A percentile compares a stretch with the other conserved stretches of the same genome.
phyloP scores from a whole-genome alignment of 2,888 invertebrate genomes.

The Ophonus ardosiacus region DNA sequence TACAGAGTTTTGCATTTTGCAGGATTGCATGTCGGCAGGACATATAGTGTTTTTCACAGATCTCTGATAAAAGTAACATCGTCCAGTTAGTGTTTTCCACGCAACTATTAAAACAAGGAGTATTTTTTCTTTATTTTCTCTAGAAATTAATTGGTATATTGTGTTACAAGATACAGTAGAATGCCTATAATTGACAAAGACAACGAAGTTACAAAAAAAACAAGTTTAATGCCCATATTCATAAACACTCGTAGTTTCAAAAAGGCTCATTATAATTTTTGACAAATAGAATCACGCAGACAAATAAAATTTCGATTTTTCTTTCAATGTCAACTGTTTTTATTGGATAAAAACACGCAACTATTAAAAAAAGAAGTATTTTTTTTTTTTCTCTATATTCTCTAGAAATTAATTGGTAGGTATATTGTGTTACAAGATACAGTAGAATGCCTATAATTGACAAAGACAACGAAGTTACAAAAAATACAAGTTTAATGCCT shows the following conservation, averaged over 20 bases:
- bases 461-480: no score
- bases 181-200: background rate
- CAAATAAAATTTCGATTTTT: no score
- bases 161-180: background rate
- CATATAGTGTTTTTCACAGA: background rate
- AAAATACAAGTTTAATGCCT: no score
- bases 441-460: background rate
- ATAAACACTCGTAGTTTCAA: no score
- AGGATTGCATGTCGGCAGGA: background rate
- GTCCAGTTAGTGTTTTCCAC: background rate
- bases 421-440: background rate
- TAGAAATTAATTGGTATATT: background rate
- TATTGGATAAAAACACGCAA: no score
- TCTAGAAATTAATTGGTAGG: background rate
- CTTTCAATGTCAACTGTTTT: no score
- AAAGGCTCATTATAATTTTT: no score
- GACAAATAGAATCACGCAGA: no score
- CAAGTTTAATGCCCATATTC: no score
- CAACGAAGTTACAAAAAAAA: no score
- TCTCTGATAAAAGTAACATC: background rate
- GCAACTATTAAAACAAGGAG: background rate
- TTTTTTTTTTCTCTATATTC: background rate
- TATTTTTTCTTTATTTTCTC: background rate
- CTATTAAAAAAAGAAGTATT: background rate
- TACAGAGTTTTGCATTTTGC: no score